These are phyloP conservation scores for Paracanthobrama guichenoti DNA, from an alignment of 2,113 vertebrate genomes.

Conservation along the genomic window DNA sequence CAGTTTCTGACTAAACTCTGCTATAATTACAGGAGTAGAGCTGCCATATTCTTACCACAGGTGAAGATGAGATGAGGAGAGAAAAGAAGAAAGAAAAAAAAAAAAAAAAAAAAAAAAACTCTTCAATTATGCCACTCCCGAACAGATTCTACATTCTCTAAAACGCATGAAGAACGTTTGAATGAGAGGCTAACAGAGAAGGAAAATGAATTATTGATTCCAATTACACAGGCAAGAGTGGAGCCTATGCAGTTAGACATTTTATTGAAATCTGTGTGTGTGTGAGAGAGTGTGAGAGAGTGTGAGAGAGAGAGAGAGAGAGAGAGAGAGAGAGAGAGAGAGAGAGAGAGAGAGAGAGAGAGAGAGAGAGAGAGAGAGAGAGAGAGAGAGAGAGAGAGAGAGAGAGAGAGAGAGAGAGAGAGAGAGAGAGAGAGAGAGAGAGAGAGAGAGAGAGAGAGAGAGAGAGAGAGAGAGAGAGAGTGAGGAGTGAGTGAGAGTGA, in stretches of 20 bases:
- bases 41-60: slow-evolving; percentile 12
- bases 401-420: too few relatives aligned
- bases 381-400: too few relatives aligned
- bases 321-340: not conserved
- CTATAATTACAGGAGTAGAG: slow-evolving; percentile 30
- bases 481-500: too few relatives aligned
- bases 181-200: slow-evolving; percentile 73
- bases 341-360: too few relatives aligned
- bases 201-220: slow-evolving; percentile 79
- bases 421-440: too few relatives aligned
- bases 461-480: too few relatives aligned
- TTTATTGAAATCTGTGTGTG: slow-evolving; percentile 7
- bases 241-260: slow-evolving; percentile 34
- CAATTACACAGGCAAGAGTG: slow-evolving; percentile 71
- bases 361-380: too few relatives aligned
- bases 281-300: too few relatives aligned
- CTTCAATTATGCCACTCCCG: slow-evolving; percentile 69
- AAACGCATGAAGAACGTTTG: slow-evolving; percentile 62
- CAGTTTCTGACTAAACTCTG: slow-evolving; percentile 12
- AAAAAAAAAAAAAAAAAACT: slow-evolving; percentile 50
- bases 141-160: slow-evolving; percentile 62
- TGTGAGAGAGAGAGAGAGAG: not conserved
- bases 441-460: too few relatives aligned
- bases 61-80: slow-evolving; percentile 12
- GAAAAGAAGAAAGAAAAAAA: too few relatives aligned